phyloP scores from a whole-genome alignment of 2,888 invertebrate genomes.

The Cynaeus angustus region DNA sequence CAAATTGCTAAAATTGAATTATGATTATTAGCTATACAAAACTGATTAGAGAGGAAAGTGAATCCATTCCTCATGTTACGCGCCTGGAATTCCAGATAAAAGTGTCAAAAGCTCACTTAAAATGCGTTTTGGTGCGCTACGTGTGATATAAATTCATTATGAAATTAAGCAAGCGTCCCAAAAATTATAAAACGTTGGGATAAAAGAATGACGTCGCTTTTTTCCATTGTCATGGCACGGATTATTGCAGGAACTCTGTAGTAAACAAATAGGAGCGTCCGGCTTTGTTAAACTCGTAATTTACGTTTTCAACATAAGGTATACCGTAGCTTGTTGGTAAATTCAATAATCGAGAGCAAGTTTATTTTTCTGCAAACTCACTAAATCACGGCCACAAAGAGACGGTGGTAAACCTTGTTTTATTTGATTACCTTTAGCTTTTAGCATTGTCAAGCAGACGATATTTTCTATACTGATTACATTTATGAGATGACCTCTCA shows the following conservation, averaged over 20 bases:
- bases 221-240: conserved; percentile 20
- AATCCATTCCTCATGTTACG: not conserved
- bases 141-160: not conserved
- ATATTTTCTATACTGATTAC: conserved; percentile 38
- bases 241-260: conserved; percentile 28
- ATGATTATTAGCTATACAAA: conserved; percentile 1
- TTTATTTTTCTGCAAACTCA: conserved; percentile 2
- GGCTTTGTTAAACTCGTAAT: conserved; percentile 33
- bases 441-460: conserved; percentile 34
- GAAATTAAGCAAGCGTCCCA: not conserved
- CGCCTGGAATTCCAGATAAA: not conserved
- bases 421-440: conserved; percentile 32
- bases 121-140: not conserved
- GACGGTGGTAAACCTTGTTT: not conserved
- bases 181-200: not conserved
- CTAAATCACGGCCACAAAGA: conserved; percentile 3
- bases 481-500: conserved; percentile 51
- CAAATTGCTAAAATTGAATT: conserved; percentile 5
- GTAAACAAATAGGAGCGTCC: conserved; percentile 41
- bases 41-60: not conserved
- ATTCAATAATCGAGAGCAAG: conserved; percentile 22
- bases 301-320: conserved; percentile 25
- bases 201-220: conserved; percentile 23
- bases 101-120: no score
- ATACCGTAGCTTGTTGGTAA: conserved; percentile 29